phyloP scores from a whole-genome alignment of 2,888 invertebrate species.

The Sabatieria punctata region DNA sequence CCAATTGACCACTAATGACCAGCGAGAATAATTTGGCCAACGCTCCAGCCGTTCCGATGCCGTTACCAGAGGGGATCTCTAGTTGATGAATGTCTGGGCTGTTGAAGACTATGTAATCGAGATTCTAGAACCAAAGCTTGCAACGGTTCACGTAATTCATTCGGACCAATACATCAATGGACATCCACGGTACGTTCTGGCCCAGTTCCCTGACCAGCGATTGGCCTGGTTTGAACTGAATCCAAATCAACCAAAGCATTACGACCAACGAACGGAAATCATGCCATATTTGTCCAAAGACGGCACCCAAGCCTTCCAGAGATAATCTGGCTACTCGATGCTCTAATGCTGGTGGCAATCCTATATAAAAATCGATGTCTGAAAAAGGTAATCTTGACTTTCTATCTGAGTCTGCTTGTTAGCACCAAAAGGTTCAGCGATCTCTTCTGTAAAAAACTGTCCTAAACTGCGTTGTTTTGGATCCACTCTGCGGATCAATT shows the following conservation, averaged over 20 bases:
- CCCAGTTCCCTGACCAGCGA: no score
- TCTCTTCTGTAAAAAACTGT: conserved; percentile 29
- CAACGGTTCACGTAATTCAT: not conserved
- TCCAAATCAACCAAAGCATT: no score
- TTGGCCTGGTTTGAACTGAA: no score
- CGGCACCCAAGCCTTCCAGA: no score
- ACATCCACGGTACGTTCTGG: no score
- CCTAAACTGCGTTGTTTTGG: conserved; percentile 27
- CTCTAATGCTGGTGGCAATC: conserved; percentile 21
- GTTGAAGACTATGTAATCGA: conserved; percentile 18
- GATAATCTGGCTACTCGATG: conserved; percentile 20
- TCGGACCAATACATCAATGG: no score
- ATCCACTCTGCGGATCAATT: conserved; percentile 31
- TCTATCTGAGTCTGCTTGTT: not conserved
- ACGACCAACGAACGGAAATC: not conserved
- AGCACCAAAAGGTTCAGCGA: conserved; percentile 26
- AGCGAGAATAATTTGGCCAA: conserved; percentile 28
- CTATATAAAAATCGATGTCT: conserved; percentile 30
- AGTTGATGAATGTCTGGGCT: conserved; percentile 22
- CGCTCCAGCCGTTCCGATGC: conserved; percentile 25
- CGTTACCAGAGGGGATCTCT: conserved; percentile 25
- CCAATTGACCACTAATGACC: conserved; percentile 22
- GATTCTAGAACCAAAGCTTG: not conserved
- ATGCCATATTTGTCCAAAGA: no score
- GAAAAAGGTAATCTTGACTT: conserved; percentile 8